Evolutionary conservation across 1,140 invertebrate species (phyloP), one percentile per base, ranked within the genome.

Genomic region (Argopecten irradians): DNA sequence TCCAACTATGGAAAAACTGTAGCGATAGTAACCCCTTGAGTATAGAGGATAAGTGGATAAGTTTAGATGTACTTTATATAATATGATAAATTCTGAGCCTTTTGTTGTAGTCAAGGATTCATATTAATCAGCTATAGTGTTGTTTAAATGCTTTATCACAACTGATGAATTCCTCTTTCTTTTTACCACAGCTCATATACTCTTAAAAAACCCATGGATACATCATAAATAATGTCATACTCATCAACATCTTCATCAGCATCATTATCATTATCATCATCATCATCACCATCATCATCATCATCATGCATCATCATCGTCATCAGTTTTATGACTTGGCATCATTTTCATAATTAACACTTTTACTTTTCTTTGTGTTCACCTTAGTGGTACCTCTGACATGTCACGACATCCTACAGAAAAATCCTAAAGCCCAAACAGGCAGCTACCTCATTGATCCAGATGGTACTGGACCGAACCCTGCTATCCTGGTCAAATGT

Each of bases 361-460:
- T 84, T n/a, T 84, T n/a, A 84, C 22, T 84, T n/a, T 28, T 84
- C 16, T 84, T 34, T 84, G 16, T 34, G 13, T 16, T 84, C 11
- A 19, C 34, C 22, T 11, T 35, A 89, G 89, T 43, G 35, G 22
- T 89, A 11, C 89, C 89, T 8, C 84, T 32, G 8, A 87, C 85
- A 8, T 89, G 89, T 85, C 83, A 89, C 82, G 89, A 87, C 32
- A 89, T 89, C 34, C 82, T 89, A 0, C 41, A 89, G 41, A 84
- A 33, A 11, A 85, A 89, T 36, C 82, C 85, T 2, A 82, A 13
- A 16, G 36, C 89, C 28, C 36, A 39, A n/a, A 46, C 87, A 85
- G 86, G 86, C 0, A 32, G 32, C 1, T 89, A 87, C 35, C 87
- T 46, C 11, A 89, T 89, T 11, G 89, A 89, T 82, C 82, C 89